These are phyloP conservation scores for Cephus spinipes DNA, from an alignment of 2,888 invertebrate genomes.

Conservation along the genomic window DNA sequence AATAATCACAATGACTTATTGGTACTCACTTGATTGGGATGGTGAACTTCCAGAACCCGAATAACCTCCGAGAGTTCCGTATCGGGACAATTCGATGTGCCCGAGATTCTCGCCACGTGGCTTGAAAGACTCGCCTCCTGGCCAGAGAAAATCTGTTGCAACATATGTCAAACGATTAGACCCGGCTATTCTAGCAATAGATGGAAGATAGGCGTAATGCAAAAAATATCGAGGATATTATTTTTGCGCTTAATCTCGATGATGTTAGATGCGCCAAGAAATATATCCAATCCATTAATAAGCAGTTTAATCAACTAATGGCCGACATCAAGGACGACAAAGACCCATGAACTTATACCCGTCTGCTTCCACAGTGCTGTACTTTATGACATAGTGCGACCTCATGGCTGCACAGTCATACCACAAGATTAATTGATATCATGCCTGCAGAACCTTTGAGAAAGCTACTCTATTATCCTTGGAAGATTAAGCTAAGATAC, in stretches of 20 bases:
- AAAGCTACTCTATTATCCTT: neutral
- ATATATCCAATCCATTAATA: neutral
- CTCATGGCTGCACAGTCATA: neutral
- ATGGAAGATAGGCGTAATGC: neutral
- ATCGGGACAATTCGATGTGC: slow-evolving; percentile 19
- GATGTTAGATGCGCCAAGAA: neutral
- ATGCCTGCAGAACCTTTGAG: neutral
- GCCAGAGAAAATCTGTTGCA: neutral
- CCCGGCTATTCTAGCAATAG: neutral
- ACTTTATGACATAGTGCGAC: neutral
- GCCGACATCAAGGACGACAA: neutral
- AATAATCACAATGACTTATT: neutral
- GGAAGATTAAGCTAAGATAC: neutral
- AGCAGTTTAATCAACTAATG: neutral
- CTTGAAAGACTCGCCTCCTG: slow-evolving; percentile 1
- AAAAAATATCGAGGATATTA: neutral
- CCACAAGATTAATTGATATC: neutral
- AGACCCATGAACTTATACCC: neutral
- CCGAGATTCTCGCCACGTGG: slow-evolving; percentile 17
- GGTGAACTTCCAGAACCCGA: slow-evolving; percentile 13
- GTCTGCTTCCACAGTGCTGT: neutral
- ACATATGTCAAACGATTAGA: neutral
- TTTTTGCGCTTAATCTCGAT: neutral
- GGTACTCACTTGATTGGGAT: slow-evolving; percentile 14
- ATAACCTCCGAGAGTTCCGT: slow-evolving; percentile 20